Base-by-base conservation (phyloP, 2,888 invertebrate species). In the Microdon myrmicae region DNA sequence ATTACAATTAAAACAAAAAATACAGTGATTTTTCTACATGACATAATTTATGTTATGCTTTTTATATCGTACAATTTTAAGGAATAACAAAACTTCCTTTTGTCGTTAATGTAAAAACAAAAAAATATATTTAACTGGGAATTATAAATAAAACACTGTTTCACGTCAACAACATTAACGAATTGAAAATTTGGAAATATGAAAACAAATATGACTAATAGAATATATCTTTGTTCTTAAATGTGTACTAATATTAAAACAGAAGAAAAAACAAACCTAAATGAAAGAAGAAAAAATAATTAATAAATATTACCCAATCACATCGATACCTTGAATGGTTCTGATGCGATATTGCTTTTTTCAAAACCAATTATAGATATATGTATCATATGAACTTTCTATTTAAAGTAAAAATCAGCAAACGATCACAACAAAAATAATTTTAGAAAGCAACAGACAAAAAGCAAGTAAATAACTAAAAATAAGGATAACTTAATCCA, bases 221-320 rank as follows among this genome's bases (percentile, higher is more conserved):
- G 28, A 25, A 53, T 31, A 31, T 16, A 37, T 47, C 44, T 45
- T 39, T 41, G 45, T 47, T 44, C 39, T 47, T 37, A 35, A 19
- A 47, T 44, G 56, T 48, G 56, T 39, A n/a, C n/a, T n/a, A 49
- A 48, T 12, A 35, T 32, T 28, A 34, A 10, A 43, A 12, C 13
- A 38, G 35, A 54, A 38, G 34, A 34, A 29, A 26, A 25, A 32
- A 20, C 7, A 47, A 61, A 48, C 81, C 79, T 78, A 78, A 81
- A 82, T 81, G 81, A 80, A 82, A 81, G 82, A 81, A 81, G 81
- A 80, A 78, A 81, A 78, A 81, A 78, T 79, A 81, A 81, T 79
- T 80, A 82, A 51, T 81, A 49, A 60, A 45, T 47, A 47, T 53
- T 48, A 47, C 35, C 43, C 51, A 35, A 34, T 38, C 47, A 60